A percentile compares a stretch with the other conserved stretches of the same genome.
These are phyloP conservation scores for Tenthredo distinguenda DNA, from an alignment of 2,888 invertebrate species.

Conservation along the genomic window DNA sequence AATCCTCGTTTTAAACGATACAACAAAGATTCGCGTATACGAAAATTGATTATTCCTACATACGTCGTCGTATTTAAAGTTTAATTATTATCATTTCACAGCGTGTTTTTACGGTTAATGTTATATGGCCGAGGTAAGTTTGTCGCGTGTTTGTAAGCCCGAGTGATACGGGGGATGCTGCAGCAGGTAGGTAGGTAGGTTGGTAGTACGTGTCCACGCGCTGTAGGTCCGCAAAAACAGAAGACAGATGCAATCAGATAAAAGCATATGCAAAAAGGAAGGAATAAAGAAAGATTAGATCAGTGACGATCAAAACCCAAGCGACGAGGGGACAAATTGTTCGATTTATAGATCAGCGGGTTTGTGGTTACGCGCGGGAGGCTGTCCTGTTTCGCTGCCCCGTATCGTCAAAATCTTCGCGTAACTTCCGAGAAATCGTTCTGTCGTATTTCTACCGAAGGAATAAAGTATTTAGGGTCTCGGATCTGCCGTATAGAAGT, in stretches of 20 bases:
- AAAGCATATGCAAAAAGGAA: conserved; percentile 44
- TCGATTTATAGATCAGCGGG: conserved; percentile 75
- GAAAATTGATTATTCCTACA: background rate
- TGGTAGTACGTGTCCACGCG: background rate
- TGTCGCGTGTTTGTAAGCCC: background rate
- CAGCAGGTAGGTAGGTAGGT: background rate
- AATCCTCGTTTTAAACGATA: background rate
- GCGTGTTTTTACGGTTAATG: background rate
- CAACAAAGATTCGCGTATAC: background rate
- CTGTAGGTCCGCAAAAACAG: conserved; percentile 43
- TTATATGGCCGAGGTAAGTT: conserved; percentile 4
- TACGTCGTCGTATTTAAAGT: conserved; percentile 1
- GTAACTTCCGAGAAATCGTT: conserved; percentile 71
- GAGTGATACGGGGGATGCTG: background rate
- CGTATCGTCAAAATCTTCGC: conserved; percentile 74
- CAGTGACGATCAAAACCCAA: conserved; percentile 75
- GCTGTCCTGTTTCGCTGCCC: conserved; percentile 57
- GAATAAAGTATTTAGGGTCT: conserved; percentile 40
- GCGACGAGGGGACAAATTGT: conserved; percentile 75
- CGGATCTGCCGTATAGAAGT: background rate
- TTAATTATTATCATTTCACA: conserved; percentile 6
- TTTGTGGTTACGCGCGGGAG: conserved; percentile 61
- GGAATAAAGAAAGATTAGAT: conserved; percentile 63
- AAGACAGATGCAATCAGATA: conserved; percentile 52
- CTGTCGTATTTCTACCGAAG: background rate